A percentile compares a stretch with the other conserved stretches of the same genome.
phyloP scores from a whole-genome alignment of 2,888 invertebrate species.

The Lithophane ornitopus region DNA sequence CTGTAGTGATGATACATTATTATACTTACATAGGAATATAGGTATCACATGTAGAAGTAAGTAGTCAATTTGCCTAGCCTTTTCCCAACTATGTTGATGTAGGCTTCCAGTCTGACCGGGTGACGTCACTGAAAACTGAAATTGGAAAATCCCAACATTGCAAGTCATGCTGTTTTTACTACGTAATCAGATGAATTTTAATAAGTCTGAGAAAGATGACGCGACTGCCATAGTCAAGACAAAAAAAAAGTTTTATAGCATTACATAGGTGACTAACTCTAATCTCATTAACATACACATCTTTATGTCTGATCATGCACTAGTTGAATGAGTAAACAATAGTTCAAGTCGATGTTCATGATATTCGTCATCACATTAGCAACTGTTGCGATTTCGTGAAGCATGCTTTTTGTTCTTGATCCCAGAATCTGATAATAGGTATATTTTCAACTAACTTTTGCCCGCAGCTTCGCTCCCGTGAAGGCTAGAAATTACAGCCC shows the following conservation, averaged over 20 bases:
- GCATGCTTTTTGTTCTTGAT: conserved; percentile 6
- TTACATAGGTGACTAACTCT: conserved; percentile 2
- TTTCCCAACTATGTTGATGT: too few species aligned
- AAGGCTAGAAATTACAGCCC: neutral
- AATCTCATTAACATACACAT: too few species aligned
- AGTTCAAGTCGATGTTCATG: neutral
- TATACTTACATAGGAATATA: neutral
- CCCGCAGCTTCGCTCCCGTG: neutral
- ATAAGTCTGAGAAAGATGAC: neutral
- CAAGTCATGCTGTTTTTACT: neutral
- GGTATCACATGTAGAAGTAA: neutral
- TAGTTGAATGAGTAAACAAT: conserved; percentile 19
- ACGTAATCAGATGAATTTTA: neutral
- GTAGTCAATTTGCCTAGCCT: too few species aligned
- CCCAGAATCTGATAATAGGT: neutral
- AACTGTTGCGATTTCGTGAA: conserved; percentile 21
- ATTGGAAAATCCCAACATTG: conserved; percentile 15
- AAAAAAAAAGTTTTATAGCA: neutral
- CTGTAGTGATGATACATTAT: too few species aligned
- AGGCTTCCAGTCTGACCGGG: too few species aligned
- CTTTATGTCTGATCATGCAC: neutral
- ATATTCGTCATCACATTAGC: conserved; percentile 18
- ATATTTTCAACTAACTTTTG: neutral
- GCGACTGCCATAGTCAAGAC: neutral
- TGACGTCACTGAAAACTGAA: too few species aligned